phyloP scores from a whole-genome alignment of 2,888 invertebrate species.

The Conus canariensis region DNA sequence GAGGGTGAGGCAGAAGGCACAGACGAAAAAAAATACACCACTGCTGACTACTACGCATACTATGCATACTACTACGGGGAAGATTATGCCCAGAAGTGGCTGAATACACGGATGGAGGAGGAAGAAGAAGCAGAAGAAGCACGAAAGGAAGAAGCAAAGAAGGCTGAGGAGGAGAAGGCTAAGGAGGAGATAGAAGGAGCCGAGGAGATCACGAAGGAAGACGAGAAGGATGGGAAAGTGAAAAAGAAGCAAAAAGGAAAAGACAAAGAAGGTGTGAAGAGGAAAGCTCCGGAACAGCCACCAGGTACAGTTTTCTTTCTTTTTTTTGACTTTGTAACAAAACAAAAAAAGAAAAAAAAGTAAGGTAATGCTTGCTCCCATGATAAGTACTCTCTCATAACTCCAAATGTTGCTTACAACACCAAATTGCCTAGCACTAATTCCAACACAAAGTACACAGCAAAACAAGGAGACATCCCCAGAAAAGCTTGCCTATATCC shows the following conservation, averaged over 20 bases:
- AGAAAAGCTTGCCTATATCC: too few relatives aligned
- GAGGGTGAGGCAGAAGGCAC: slow-evolving; percentile 39
- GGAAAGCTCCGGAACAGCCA: slow-evolving; percentile 51
- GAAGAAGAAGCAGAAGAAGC: slow-evolving; percentile 54
- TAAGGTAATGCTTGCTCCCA: too few relatives aligned
- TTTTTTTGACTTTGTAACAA: too few relatives aligned
- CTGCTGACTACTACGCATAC: slow-evolving; percentile 52
- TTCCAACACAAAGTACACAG: too few relatives aligned
- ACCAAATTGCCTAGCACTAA: too few relatives aligned
- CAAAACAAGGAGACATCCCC: too few relatives aligned
- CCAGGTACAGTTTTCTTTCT: slow-evolving; percentile 34
- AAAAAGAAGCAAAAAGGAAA: slow-evolving; percentile 35
- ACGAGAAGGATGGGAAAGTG: slow-evolving; percentile 47
- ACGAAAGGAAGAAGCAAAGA: slow-evolving; percentile 48
- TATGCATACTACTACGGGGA: slow-evolving; percentile 68
- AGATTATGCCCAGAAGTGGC: slow-evolving; percentile 52
- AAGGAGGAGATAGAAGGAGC: neutral
- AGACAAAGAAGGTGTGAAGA: slow-evolving; percentile 60
- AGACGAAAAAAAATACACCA: slow-evolving; percentile 26
- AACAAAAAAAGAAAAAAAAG: too few relatives aligned
- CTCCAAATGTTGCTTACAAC: too few relatives aligned
- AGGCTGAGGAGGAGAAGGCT: slow-evolving; percentile 22
- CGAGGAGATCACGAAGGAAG: slow-evolving; percentile 36
- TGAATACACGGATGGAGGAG: slow-evolving; percentile 39
- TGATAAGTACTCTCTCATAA: too few relatives aligned